These are phyloP conservation scores for Eleutherodactylus coqui DNA, from an alignment of 2,797 vertebrate genomes.

Conservation along the genomic window DNA sequence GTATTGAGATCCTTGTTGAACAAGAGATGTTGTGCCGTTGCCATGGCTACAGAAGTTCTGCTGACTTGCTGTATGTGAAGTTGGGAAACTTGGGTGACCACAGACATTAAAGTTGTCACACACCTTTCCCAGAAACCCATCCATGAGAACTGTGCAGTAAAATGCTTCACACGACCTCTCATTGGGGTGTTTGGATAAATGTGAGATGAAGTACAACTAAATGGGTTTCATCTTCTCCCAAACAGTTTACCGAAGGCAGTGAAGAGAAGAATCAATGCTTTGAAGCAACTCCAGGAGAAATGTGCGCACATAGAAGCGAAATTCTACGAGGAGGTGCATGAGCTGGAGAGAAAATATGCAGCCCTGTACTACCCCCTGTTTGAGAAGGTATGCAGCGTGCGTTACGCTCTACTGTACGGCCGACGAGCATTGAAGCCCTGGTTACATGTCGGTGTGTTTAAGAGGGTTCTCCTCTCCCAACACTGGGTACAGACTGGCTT, in stretches of 20 bases:
- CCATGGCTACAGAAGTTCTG: too few species aligned
- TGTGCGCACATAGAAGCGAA: conserved; percentile 95
- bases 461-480: background rate
- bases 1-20: too few species aligned
- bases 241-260: conserved; percentile 89
- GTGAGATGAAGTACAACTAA: background rate
- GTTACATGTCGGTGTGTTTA: too few species aligned
- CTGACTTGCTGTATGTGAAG: too few species aligned
- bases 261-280: conserved; percentile 91
- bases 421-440: too few species aligned
- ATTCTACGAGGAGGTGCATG: conserved; percentile 98
- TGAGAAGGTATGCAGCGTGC: conserved; percentile 83
- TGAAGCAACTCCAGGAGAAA: conserved; percentile 95
- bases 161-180: too few species aligned
- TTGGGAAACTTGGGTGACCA: too few species aligned
- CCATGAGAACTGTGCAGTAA: too few species aligned
- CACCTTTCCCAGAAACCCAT: too few species aligned
- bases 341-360: conserved; percentile 94
- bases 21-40: too few species aligned
- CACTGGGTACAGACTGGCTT: too few species aligned
- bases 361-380: conserved; percentile 92
- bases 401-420: background rate
- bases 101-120: too few species aligned
- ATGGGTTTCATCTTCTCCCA: background rate
- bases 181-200: background rate